Evolutionary conservation across 2,113 vertebrate genomes (phyloP), one percentile per base, ranked within the genome.

Genomic region (Cyprinodon brontotheroides): DNA sequence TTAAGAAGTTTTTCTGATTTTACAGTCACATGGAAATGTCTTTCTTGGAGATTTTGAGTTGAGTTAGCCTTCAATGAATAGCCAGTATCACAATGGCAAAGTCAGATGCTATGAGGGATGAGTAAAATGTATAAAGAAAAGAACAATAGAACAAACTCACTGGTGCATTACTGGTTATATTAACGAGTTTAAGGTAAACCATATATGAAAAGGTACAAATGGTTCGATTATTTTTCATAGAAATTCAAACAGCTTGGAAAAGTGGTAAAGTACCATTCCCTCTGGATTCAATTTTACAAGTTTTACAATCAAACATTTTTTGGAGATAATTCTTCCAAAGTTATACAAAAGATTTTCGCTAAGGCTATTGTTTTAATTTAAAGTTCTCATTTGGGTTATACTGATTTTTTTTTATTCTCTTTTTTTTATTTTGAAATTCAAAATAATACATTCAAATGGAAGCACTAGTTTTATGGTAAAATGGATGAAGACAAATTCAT

Each of bases 1-100:
- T 40, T 79, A 75, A 71, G 11, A 73, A 57, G 61, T 65, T 38
- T 83, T 80, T 65, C 71, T 75, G 3, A 63, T 45, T 68, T 69
- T 64, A 61, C 29, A 13, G 68, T 50, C 63, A 65, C 11, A 70
- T 61, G 22, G 7, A 68, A 68, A 60, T 61, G 4, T 74, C 68
- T 80, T 14, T 17, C 65, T 67, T 82, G 75, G 17, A 74, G 53
- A 61, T 83, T 85, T 45, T 62, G 37, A 3, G 29, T 59, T 36
- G 29, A 29, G 29, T 41, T 7, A 61, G 40, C 29, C 43, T 75
- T 72, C 71, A 68, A 29, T 60, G 15, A 29, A n/a, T 61, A 9
- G 22, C 47, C 53, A n/a, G 79, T 43, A 5, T 38, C 47, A 50
- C 66, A 12, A 10, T 68, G 22, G 61, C 60, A 45, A 61, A 10